A percentile compares a stretch with the other conserved stretches of the same genome.
phyloP scores from a whole-genome alignment of 2,797 vertebrate species.

The Muraenolepis orangiensis region DNA sequence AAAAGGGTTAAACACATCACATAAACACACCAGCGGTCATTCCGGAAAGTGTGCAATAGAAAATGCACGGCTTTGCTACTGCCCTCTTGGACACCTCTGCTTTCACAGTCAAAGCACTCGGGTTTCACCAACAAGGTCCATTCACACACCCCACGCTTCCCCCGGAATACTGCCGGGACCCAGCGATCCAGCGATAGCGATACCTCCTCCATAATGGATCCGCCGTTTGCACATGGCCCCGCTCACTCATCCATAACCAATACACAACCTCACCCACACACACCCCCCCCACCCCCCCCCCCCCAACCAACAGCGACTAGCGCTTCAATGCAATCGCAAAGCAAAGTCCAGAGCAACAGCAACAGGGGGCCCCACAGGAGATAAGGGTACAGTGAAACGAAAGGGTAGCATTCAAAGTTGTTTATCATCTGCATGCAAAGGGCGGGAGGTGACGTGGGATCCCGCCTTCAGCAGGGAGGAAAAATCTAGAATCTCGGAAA shows the following conservation, averaged over 20 bases:
- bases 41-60: neutral
- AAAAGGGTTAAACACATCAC: neutral
- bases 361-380: slow-evolving; percentile 11
- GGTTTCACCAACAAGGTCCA: slow-evolving; percentile 9
- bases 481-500: too few species aligned
- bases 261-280: neutral
- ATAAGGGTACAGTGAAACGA: neutral
- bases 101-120: slow-evolving; percentile 30
- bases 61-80: neutral
- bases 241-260: neutral
- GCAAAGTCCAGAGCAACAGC: neutral
- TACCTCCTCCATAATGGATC: neutral
- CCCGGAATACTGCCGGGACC: slow-evolving; percentile 11
- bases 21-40: neutral
- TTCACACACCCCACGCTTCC: slow-evolving; percentile 32
- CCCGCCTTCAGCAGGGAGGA: neutral
- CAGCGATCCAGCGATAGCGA: slow-evolving; percentile 28
- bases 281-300: too few species aligned
- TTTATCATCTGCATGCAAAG: neutral
- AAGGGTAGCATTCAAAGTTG: neutral
- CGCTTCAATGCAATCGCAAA: neutral
- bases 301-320: neutral
- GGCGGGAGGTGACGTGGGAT: neutral
- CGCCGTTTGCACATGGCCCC: neutral
- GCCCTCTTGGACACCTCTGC: slow-evolving; percentile 6